These are phyloP conservation scores for Rhincodon typus DNA, from an alignment of 2,797 vertebrate genomes.

Conservation along the genomic window DNA sequence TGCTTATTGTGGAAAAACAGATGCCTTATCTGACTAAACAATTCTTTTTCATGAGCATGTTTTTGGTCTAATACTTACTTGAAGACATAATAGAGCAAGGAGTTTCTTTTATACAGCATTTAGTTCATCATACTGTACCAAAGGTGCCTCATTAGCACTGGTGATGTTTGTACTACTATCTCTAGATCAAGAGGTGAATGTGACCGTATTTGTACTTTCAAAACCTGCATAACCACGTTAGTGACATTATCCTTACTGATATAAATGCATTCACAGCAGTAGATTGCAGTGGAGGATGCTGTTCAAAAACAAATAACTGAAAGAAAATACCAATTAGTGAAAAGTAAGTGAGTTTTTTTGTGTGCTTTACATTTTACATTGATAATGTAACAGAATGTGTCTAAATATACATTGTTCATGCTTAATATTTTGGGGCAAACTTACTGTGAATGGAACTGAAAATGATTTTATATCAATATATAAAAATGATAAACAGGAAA, in stretches of 20 bases:
- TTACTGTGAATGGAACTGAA: not conserved
- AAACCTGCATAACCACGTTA: not conserved
- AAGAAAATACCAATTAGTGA: not conserved
- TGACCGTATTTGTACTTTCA: not conserved
- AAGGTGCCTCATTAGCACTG: constrained; percentile 3
- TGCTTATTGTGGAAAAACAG: constrained; percentile 10
- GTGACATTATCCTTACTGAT: not conserved
- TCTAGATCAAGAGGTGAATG: not conserved
- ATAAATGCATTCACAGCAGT: not conserved
- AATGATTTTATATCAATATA: not conserved
- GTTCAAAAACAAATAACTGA: not conserved
- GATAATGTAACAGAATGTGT: not conserved
- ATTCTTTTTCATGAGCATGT: not conserved
- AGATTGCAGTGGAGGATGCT: not conserved
- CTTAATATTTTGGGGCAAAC: not conserved
- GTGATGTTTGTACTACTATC: not conserved
- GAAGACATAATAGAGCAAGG: not conserved
- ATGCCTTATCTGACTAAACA: constrained; percentile 1
- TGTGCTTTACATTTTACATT: not conserved
- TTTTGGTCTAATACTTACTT: constrained; percentile 8
- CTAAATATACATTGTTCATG: not conserved
- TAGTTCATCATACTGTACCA: not conserved
- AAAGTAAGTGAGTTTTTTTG: not conserved
- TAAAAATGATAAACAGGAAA: not conserved
- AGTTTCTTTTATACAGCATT: not conserved